These are phyloP conservation scores for Rutpela maculata DNA, from an alignment of 2,888 invertebrate genomes.

Conservation along the genomic window DNA sequence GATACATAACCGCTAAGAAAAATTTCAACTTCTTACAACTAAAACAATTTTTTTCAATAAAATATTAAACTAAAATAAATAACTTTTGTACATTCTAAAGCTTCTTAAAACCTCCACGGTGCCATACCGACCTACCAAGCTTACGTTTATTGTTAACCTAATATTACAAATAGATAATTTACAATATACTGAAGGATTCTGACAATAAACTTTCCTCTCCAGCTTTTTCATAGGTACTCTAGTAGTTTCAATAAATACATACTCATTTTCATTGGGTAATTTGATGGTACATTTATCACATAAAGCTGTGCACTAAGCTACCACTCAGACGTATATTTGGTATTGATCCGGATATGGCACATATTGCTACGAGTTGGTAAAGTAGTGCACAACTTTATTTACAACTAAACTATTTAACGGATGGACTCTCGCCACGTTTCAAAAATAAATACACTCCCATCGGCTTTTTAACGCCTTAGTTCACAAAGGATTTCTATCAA, in stretches of 20 bases:
- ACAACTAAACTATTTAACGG: conserved; percentile 46
- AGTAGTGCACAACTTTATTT: conserved; percentile 48
- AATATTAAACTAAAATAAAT: conserved; percentile 54
- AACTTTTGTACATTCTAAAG: conserved; percentile 60
- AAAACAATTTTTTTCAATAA: conserved; percentile 51
- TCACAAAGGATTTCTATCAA: not conserved
- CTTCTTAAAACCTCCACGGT: conserved; percentile 39
- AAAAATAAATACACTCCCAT: conserved; percentile 17
- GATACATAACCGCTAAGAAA: conserved; percentile 48
- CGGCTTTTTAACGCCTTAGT: conserved; percentile 17
- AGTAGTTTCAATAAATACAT: conserved; percentile 69
- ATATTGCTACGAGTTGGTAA: conserved; percentile 48
- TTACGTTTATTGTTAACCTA: conserved; percentile 66
- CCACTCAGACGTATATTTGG: conserved; percentile 54
- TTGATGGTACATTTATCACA: conserved; percentile 46
- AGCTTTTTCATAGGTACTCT: conserved; percentile 73
- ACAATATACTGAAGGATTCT: conserved; percentile 70
- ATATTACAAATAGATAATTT: conserved; percentile 73
- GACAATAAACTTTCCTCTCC: conserved; percentile 69
- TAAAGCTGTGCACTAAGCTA: conserved; percentile 43
- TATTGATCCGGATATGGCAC: conserved; percentile 63
- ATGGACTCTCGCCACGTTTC: conserved; percentile 25
- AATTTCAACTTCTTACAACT: conserved; percentile 52
- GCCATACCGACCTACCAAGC: conserved; percentile 26
- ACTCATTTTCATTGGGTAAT: conserved; percentile 59